Evolutionary conservation across 2,888 invertebrate species (phyloP), one percentile per base, ranked within the genome.

Genomic region (Malthinus seriepunctatus): DNA sequence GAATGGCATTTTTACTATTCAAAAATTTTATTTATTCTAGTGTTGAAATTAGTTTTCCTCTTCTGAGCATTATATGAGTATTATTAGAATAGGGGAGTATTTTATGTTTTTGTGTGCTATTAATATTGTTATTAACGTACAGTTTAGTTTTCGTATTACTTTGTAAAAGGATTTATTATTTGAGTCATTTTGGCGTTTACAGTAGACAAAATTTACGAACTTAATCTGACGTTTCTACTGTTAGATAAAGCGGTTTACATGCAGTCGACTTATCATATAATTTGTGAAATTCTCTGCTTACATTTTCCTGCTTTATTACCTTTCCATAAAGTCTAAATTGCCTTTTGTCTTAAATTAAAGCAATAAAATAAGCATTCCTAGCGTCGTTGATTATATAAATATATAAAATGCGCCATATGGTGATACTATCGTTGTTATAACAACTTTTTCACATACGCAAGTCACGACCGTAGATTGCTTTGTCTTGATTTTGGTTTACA

Each of bases 231-330:
- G 37, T 56, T 56, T 56, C 54, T 44, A 23, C 50, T 56, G 42
- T 50, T 33, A 56, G 56, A 56, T 56, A 56, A 55, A 56, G 49
- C 50, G 50, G 35, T 56, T 56, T 56, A 56, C 44, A 56, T 56
- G 50, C 56, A 56, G 44, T 48, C 51, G 47, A 57, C 57, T 57
- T 57, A 42, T 48, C 51, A 48, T 52, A 52, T 42, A 57, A 52
- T 57, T 57, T 56, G 50, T 56, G 56, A 56, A 56, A 50, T 56
- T 56, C 50, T 35, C 56, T 10, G 42, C 50, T 35, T 45, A 56
- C 44, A 44, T 23, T 31, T 44, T 47, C 39, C 50, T 54, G 46
- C 52, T 53, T 53, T 53, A 53, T 45, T 45, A 46, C 46, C 48
- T 48, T 48, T 48, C 34, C 54, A 54, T 50, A 57, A 47, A 49